Percentiles rank a stretch among this genome's conserved stretches.
These are phyloP conservation scores for Penaeus japonicus DNA, from an alignment of 1,140 invertebrate genomes.

Conservation along the genomic window DNA sequence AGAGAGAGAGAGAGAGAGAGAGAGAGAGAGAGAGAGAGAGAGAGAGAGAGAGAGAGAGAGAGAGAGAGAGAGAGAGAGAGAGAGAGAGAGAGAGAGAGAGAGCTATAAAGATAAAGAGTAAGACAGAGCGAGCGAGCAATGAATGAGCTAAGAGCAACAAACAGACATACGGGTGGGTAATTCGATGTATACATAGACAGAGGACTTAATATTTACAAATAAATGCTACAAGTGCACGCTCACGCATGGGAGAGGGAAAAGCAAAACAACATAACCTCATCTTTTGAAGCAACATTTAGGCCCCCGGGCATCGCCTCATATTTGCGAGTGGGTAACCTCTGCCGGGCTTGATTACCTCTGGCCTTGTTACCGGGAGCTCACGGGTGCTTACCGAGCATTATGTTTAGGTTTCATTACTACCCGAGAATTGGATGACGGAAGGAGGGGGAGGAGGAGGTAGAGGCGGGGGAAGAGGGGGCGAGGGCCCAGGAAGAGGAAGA, in stretches of 20 bases:
- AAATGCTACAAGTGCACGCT: too few species aligned
- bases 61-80: neutral
- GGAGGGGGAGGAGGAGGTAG: neutral
- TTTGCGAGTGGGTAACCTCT: slow-evolving; percentile 21
- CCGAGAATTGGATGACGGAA: slow-evolving; percentile 22
- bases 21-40: too few species aligned
- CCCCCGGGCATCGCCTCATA: neutral
- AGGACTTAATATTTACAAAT: too few species aligned
- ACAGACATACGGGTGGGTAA: too few species aligned
- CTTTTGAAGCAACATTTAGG: slow-evolving; percentile 8
- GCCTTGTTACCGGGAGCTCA: slow-evolving; percentile 38
- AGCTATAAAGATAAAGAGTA: too few species aligned
- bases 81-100: neutral
- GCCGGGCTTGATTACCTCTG: slow-evolving; percentile 38
- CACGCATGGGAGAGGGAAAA: neutral
- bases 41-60: neutral
- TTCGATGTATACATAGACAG: too few species aligned
- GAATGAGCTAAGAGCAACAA: too few species aligned
- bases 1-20: neutral
- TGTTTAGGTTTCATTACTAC: slow-evolving; percentile 47
- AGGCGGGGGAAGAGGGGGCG: too few species aligned
- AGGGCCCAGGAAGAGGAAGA: too few species aligned
- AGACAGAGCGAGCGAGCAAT: too few species aligned
- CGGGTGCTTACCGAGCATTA: slow-evolving; percentile 37
- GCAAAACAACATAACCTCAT: neutral